Base-by-base conservation (phyloP, 2,888 invertebrate genomes). In the Conchocele bisecta region DNA sequence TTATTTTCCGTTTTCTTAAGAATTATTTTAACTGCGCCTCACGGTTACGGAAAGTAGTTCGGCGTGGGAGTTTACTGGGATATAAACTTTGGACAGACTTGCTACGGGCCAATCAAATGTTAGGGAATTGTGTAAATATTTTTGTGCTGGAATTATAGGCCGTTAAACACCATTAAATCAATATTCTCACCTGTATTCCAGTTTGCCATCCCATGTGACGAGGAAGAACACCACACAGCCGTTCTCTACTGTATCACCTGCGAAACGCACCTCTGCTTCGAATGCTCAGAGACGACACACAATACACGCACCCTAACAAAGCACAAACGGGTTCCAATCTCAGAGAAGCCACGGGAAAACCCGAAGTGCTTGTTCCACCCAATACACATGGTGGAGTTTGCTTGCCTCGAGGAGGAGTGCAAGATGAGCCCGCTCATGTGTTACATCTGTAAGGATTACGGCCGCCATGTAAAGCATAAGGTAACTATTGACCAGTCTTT, bases 371-470 rank as follows among this genome's bases (percentile, higher is more conserved):
- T 91, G 1, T 92, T 92, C 61, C 93, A 93, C 78, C 91, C 92
- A 1, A 92, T 92, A 57, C 93, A 93, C 76, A 88, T 92, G 11
- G 93, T 93, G 1, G 93, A 93, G 81, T 93, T 93, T 83, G 92
- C 92, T 6, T 93, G 93, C 71, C 88, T 93, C 46, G 93, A 93
- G 79, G 92, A 93, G 26, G 92, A 91, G 26, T 93, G 93, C 82
- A 91, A 92, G 69, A 89, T 89, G 39, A 88, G 90, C 26, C 92
- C 92, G n/a, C 87, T 93, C 29, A 93, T 93, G 93, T 93, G 93
- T 78, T 93, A 93, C 84, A 91, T 93, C 29, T 93, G 93, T 85
- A 93, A 93, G 81, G 93, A 93, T 82, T 93, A 93, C 80, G 93
- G 93, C 1, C 87, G 93, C 35, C 93, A 93, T 83, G 92, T 92